Base-by-base conservation (phyloP, 92 coral and sea anemone genomes). In the Parazoanthus darwini region DNA sequence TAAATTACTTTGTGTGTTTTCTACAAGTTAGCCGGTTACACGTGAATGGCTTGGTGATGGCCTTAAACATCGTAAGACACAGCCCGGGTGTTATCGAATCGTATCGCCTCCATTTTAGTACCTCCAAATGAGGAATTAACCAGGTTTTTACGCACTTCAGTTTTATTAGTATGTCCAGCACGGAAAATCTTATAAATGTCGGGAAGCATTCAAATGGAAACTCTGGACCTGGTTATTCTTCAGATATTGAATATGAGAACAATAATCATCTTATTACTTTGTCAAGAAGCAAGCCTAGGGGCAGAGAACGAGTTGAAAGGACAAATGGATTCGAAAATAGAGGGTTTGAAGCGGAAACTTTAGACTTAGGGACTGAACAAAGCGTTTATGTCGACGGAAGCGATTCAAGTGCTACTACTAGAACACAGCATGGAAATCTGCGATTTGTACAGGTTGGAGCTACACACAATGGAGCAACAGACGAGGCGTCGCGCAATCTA, bases 121-220 rank as follows among this genome's bases (percentile, higher is more conserved):
- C 59, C 9, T 51, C 42, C 68, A 80, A 58, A 25, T 16, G 68
- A 39, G 43, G 14, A 38, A 56, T 18, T 35, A 56, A 33, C 36
- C 46, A 36, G 71, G 43, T 75, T 33, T 15, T 36, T 39, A 39
- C 35, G 5, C 36, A 0, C 33, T 29, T 29, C 3, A 77, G 43
- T 29, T 20, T 14, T 15, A 14, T 36, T 37, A 81, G n/a, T 70
- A 91, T 91, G 93, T 39, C 93, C 14, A 88, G 91, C 56, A 91
- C 93, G 11, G 86, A 91, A 63, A 88, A 91, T 77, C 93, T 91
- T 16, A 25, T 91, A 1, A 79, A 83, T 72, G 80, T 88, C 8
- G 39, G 82, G 25, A 81, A 58, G 8, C 75, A 38, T 36, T 68
- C 86, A 6, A 78, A 71, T 35, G 79, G 70, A 25, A 70, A 36